Base-by-base conservation (phyloP, 2,888 invertebrate genomes). In the Leptopilina myrica region DNA sequence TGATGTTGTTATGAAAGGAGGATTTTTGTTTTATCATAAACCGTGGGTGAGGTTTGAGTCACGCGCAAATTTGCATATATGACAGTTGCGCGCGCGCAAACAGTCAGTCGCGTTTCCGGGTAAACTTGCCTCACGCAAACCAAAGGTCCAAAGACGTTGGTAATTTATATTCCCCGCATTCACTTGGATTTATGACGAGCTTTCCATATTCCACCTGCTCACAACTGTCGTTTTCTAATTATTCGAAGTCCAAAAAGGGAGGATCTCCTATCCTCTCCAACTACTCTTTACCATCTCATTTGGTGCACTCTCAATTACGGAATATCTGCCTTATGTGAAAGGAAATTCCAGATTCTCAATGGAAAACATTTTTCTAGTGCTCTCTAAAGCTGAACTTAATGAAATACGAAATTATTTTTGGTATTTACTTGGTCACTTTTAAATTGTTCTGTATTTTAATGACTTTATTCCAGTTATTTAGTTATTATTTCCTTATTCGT, bases 161-260 rank as follows among this genome's bases (percentile, higher is more conserved):
- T 86, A 87, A 88, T 89, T 89, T 88, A 87, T 88, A 89, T 88
- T 88, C 87, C 80, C 85, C 82, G 82, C 86, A 85, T 83, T 82
- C 83, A 80, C 79, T 79, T 76, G 84, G 84, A 85, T 83, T 81
- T 80, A 78, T 84, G 83, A 86, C 85, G 80, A 80, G 73, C 76
- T 82, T 81, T 76, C 56, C 79, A 78, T 82, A 82, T 83, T 33
- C 83, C 83, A 73, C 73, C 84, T 83, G 83, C 84, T 85, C 82
- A 77, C 78, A 76, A 67, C 79, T 80, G 80, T 84, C 81, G 79
- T 80, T 83, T 81, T 82, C 83, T 86, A 88, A 89, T 88, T 88
- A 88, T 85, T 84, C 87, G 80, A 81, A 80, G 20, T 20, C 81
- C 80, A 81, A 80, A 76, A 79, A 78, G n/a, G 26, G 20, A 77